phyloP scores from a whole-genome alignment of 2,888 invertebrate species.

The Nymphalis polychloros region DNA sequence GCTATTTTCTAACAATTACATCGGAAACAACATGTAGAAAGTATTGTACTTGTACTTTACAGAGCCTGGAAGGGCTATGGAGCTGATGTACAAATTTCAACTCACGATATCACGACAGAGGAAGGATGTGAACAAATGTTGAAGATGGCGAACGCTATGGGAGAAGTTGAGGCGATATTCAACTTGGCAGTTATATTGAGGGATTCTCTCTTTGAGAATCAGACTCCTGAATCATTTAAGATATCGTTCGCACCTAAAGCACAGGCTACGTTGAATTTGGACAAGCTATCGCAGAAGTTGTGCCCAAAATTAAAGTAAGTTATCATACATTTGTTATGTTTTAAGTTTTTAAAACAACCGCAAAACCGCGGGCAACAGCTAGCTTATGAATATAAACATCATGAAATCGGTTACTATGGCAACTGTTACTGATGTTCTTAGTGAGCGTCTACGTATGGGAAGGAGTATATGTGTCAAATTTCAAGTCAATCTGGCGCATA shows the following conservation, averaged over 20 bases:
- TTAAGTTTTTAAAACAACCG: too few species aligned
- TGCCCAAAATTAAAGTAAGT: conserved; percentile 69
- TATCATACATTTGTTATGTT: neutral
- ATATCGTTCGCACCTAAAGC: conserved; percentile 90
- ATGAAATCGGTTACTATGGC: too few species aligned
- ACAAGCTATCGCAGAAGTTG: conserved; percentile 75
- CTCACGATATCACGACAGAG: conserved; percentile 86
- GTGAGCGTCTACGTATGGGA: too few species aligned
- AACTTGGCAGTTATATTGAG: conserved; percentile 92
- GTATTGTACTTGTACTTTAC: neutral
- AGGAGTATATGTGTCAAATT: too few species aligned
- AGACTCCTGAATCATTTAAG: conserved; percentile 85
- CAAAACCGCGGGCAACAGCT: too few species aligned
- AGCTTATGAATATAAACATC: too few species aligned
- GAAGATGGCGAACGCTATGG: conserved; percentile 82
- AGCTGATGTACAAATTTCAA: conserved; percentile 85
- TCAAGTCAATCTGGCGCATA: too few species aligned
- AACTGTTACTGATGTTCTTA: too few species aligned
- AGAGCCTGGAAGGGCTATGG: conserved; percentile 88
- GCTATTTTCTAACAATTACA: too few species aligned
- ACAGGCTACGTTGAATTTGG: conserved; percentile 88
- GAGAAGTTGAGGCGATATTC: conserved; percentile 91
- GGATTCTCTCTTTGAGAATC: conserved; percentile 90
- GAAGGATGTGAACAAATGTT: conserved; percentile 87
- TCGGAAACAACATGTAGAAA: too few species aligned